phyloP scores from a whole-genome alignment of 2,888 invertebrate species.

The Mayetiola destructor region DNA sequence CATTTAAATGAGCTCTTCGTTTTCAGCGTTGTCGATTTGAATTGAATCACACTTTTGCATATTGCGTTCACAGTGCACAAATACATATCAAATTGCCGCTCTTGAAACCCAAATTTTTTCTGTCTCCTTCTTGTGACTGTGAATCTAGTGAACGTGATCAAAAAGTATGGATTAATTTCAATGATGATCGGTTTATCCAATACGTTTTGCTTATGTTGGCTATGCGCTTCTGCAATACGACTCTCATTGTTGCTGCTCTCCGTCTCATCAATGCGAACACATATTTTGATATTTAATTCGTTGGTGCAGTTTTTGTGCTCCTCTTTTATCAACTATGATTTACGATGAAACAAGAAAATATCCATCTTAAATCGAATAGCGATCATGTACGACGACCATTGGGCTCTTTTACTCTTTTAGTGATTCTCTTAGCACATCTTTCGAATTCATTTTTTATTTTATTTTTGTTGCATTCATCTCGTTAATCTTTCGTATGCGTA shows the following conservation, averaged over 20 bases:
- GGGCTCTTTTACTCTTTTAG: background rate
- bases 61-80: too few species aligned
- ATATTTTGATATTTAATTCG: conserved; percentile 4
- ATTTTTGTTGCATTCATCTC: background rate
- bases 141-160: too few species aligned
- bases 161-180: background rate
- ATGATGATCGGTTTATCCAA: background rate
- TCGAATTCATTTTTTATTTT: background rate
- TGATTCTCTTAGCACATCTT: background rate
- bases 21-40: too few species aligned
- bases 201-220: too few species aligned
- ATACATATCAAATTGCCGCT: too few species aligned
- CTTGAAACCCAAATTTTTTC: too few species aligned
- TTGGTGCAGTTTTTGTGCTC: background rate
- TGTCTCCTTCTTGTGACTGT: too few species aligned
- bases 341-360: background rate
- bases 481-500: background rate
- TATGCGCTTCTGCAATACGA: background rate
- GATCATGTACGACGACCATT: background rate
- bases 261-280: background rate
- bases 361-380: too few species aligned
- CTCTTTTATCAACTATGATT: conserved; percentile 1
- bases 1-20: too few species aligned
- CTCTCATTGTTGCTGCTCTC: background rate
- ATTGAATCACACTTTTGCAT: too few species aligned